These are phyloP conservation scores for Drosophila peninsularis DNA, from an alignment of 2,888 invertebrate genomes.

Conservation along the genomic window DNA sequence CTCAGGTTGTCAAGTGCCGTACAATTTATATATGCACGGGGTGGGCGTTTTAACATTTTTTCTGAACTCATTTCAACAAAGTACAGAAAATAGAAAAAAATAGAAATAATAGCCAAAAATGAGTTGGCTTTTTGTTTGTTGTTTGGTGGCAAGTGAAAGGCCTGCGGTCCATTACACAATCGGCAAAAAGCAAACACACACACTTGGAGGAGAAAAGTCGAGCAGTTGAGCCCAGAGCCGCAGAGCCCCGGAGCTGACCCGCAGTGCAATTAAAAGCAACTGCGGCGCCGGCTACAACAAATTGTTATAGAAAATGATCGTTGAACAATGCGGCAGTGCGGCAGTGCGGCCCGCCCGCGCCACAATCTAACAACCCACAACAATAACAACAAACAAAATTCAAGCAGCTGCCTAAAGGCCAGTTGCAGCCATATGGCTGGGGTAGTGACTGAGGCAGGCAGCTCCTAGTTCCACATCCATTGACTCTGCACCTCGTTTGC, in stretches of 20 bases:
- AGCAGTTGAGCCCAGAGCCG: slow-evolving; percentile 31
- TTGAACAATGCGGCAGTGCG: slow-evolving; percentile 48
- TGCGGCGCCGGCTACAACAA: slow-evolving; percentile 68
- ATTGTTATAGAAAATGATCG: slow-evolving; percentile 71
- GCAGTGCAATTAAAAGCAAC: slow-evolving; percentile 65
- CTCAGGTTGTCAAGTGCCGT: slow-evolving; percentile 60
- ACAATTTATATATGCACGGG: slow-evolving; percentile 31
- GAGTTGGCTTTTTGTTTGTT: slow-evolving; percentile 63
- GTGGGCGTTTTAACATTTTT: slow-evolving; percentile 61
- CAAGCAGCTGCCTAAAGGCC: slow-evolving; percentile 56
- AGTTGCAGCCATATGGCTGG: slow-evolving; percentile 57
- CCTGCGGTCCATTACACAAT: slow-evolving; percentile 70
- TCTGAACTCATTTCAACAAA: slow-evolving; percentile 69
- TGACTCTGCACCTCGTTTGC: slow-evolving; percentile 54
- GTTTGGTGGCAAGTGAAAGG: slow-evolving; percentile 70
- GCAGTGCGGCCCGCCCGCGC: slow-evolving; percentile 62
- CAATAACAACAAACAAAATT: slow-evolving; percentile 26
- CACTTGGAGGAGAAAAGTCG: slow-evolving; percentile 22
- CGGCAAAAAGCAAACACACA: slow-evolving; percentile 22
- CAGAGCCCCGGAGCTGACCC: slow-evolving; percentile 44
- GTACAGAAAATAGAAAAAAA: slow-evolving; percentile 36
- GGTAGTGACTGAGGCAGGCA: slow-evolving; percentile 10
- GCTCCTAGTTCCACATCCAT: slow-evolving; percentile 48
- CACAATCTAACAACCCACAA: slow-evolving; percentile 33
- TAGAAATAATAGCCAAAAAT: slow-evolving; percentile 68